Percentiles rank a stretch among this genome's conserved stretches.
These are phyloP conservation scores for Dichetophora obliterata DNA, from an alignment of 2,888 invertebrate genomes.

Conservation along the genomic window DNA sequence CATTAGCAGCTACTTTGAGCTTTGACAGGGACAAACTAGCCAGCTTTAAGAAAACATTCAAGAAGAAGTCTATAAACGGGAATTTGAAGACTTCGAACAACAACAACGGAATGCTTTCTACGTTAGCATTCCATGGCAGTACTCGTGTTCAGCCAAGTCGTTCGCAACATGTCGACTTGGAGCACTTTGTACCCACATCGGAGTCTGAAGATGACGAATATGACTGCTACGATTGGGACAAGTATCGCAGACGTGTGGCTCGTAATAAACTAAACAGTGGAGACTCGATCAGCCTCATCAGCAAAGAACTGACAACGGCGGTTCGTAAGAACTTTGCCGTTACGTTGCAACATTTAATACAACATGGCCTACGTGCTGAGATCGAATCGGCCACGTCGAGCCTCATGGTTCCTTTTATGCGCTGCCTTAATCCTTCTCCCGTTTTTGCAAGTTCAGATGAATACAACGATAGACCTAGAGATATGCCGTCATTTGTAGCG, in stretches of 20 bases:
- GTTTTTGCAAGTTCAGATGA: slow-evolving; percentile 48
- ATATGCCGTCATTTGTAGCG: slow-evolving; percentile 27
- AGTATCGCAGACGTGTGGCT: slow-evolving; percentile 57
- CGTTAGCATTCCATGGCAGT: slow-evolving; percentile 40
- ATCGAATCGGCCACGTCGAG: slow-evolving; percentile 68
- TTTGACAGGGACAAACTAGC: slow-evolving; percentile 65
- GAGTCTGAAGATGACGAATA: slow-evolving; percentile 63
- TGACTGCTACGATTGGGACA: slow-evolving; percentile 63
- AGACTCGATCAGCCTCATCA: slow-evolving; percentile 69
- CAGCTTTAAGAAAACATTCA: slow-evolving; percentile 59
- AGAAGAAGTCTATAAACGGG: slow-evolving; percentile 72
- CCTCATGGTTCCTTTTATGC: slow-evolving; percentile 88
- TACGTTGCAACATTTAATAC: slow-evolving; percentile 91
- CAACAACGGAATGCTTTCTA: slow-evolving; percentile 8
- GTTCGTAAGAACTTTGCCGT: slow-evolving; percentile 93
- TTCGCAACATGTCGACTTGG: slow-evolving; percentile 47
- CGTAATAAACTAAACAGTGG: slow-evolving; percentile 59
- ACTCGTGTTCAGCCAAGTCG: slow-evolving; percentile 19
- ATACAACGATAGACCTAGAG: slow-evolving; percentile 46
- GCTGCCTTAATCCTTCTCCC: slow-evolving; percentile 75
- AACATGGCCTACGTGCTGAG: slow-evolving; percentile 84
- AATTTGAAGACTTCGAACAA: slow-evolving; percentile 72
- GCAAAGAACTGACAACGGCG: slow-evolving; percentile 86
- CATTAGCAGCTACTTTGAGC: slow-evolving; percentile 64
- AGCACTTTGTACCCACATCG: slow-evolving; percentile 67